These are phyloP conservation scores for Aporophyla nigra DNA, from an alignment of 2,888 invertebrate genomes.

Conservation along the genomic window DNA sequence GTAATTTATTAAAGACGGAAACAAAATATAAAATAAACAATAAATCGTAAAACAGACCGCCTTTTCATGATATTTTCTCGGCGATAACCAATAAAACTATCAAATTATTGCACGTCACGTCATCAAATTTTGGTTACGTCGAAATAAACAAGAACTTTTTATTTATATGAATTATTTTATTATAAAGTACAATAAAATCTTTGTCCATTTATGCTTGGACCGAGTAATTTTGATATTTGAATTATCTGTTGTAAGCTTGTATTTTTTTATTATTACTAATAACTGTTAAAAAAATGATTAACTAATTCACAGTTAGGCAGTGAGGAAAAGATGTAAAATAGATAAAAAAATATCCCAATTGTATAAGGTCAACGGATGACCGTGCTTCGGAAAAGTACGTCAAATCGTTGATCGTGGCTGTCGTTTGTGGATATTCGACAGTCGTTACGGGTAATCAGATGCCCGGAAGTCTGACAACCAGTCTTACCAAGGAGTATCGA, in stretches of 20 bases:
- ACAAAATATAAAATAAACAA: conserved; percentile 85
- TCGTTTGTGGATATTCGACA: too few species aligned
- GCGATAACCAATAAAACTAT: conserved; percentile 87
- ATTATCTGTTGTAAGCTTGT: neutral
- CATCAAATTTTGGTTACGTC: conserved; percentile 78
- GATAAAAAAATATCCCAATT: neutral
- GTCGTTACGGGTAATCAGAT: too few species aligned
- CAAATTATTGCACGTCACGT: conserved; percentile 84
- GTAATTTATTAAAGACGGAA: conserved; percentile 83
- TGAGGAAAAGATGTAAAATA: neutral
- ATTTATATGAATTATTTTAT: conserved; percentile 83
- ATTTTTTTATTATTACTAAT: neutral
- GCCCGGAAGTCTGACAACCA: too few species aligned
- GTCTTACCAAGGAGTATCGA: too few species aligned
- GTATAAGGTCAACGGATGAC: neutral
- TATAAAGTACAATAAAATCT: conserved; percentile 87
- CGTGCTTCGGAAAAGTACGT: too few species aligned
- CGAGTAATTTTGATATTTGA: conserved; percentile 76
- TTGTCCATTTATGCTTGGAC: conserved; percentile 75
- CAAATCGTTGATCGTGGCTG: too few species aligned
- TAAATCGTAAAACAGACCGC: conserved; percentile 82
- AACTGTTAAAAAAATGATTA: neutral
- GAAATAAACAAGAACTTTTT: conserved; percentile 83
- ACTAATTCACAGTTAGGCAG: neutral
- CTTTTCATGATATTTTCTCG: conserved; percentile 82